These are phyloP conservation scores for Anableps anableps DNA, from an alignment of 2,797 vertebrate species.

Conservation along the genomic window DNA sequence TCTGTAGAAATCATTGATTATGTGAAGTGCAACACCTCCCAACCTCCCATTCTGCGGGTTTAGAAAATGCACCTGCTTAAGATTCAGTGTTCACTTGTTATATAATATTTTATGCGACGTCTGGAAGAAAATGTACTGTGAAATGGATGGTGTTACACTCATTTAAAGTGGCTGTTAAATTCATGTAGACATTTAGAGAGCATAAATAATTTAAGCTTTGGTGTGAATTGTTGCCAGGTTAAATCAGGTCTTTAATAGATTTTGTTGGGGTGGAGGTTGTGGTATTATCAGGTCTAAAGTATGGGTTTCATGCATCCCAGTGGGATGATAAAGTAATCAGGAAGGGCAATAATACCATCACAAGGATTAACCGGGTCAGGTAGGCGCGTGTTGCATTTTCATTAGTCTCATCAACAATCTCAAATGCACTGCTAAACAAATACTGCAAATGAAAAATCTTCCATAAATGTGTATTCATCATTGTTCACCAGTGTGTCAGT, in stretches of 20 bases:
- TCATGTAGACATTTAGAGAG: slow-evolving; percentile 40
- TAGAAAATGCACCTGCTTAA: slow-evolving; percentile 59
- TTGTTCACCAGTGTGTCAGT: slow-evolving; percentile 9
- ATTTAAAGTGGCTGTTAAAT: slow-evolving; percentile 51
- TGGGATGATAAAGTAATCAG: slow-evolving; percentile 7
- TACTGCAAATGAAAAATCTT: neutral
- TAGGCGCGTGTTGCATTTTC: slow-evolving; percentile 10
- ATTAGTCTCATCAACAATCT: slow-evolving; percentile 4
- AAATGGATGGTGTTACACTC: slow-evolving; percentile 43
- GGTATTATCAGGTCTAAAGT: slow-evolving; percentile 11
- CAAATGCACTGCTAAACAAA: slow-evolving; percentile 19
- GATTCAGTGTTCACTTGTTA: slow-evolving; percentile 59
- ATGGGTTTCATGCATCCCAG: slow-evolving; percentile 1
- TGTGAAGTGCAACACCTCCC: slow-evolving; percentile 46
- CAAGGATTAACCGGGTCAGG: slow-evolving; percentile 15
- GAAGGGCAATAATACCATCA: slow-evolving; percentile 11
- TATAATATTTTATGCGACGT: slow-evolving; percentile 53
- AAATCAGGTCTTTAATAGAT: slow-evolving; percentile 28
- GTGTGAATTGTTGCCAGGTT: slow-evolving; percentile 25
- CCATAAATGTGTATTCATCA: neutral
- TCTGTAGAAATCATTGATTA: slow-evolving; percentile 64
- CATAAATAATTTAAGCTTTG: slow-evolving; percentile 20
- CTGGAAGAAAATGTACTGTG: slow-evolving; percentile 44
- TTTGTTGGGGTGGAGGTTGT: slow-evolving; percentile 20
- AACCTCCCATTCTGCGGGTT: slow-evolving; percentile 31